Evolutionary conservation across 2,888 invertebrate genomes (phyloP), one percentile per base, ranked within the genome.

Genomic region (Synergus umbraculus): DNA sequence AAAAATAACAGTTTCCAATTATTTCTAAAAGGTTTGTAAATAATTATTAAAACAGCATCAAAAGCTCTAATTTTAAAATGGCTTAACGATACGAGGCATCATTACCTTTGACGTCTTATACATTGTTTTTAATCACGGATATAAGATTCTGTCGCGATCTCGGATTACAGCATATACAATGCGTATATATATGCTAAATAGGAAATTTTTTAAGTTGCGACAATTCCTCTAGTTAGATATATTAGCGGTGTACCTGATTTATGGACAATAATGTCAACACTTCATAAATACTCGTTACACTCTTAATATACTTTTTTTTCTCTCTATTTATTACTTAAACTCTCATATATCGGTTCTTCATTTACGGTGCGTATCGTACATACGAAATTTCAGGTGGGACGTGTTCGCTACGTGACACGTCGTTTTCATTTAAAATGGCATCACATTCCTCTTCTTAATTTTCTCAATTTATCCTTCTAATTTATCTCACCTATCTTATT

Each of bases 241-340:
- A 73, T 73, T 78, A 79, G 79, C 69, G 54, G 76, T 78, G 80
- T 78, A 77, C 29, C 77, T 78, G 78, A 46, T 79, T 79, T 79
- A 79, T 78, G 78, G 80, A 78, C 77, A 77, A 64, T 77, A 78
- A 64, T 82, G 78, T 73, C 80, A 80, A 79, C 83, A 82, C 12
- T 58, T 82, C 76, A 82, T 84, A 83, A 84, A 83, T 82, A 83
- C 82, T 79, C 79, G 77, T 76, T 73, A 73, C 73, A 58, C 73
- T 73, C 54, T 73, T 73, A 76, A 77, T 78, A 83, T 82, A 78
- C 78, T 79, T 85, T 78, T 80, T 81, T 65, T 69, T 67, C 76
- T 78, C 60, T 76, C 78, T 80, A 67, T 78, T 77, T 78, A 13
- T 79, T 78, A 73, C 73, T 73, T 73, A 58, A 63, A 60, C 65